Evolutionary conservation across 2,888 invertebrate genomes (phyloP).

Genomic region (Rhagonycha lutea): DNA sequence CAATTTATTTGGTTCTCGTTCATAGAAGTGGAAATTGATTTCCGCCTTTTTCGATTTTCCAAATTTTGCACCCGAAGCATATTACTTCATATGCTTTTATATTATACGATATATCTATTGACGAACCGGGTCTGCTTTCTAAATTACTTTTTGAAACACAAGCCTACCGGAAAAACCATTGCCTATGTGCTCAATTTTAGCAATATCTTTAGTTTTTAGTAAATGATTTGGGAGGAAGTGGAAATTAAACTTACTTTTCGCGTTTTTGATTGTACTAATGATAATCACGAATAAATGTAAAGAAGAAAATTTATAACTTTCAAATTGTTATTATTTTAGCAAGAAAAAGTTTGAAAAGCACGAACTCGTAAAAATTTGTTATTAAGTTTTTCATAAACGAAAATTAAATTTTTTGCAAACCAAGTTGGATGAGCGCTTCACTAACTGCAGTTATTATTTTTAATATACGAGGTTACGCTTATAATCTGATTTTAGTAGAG

Average conservation of each 20-base stretch:
- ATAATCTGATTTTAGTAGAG: slow-evolving; percentile 13
- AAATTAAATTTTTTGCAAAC: slow-evolving; percentile 7
- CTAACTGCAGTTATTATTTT: slow-evolving; percentile 17
- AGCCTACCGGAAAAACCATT: background rate
- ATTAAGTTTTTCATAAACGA: background rate
- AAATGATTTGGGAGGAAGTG: background rate
- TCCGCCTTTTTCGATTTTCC: background rate
- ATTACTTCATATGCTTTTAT: background rate
- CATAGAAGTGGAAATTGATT: background rate
- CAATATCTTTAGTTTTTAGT: background rate
- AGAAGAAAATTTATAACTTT: background rate
- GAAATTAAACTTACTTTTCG: background rate
- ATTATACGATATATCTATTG: background rate
- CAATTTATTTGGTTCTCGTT: background rate
- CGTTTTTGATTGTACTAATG: background rate
- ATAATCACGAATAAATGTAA: background rate
- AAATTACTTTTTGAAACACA: background rate
- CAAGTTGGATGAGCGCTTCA: background rate
- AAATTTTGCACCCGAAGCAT: background rate
- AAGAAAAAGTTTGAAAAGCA: background rate
- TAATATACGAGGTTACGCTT: slow-evolving; percentile 16
- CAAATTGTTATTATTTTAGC: background rate
- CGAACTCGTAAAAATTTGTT: background rate
- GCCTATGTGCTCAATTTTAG: background rate
- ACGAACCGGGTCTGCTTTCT: background rate